Percentiles rank a stretch among this genome's conserved stretches.
phyloP scores from a whole-genome alignment of 1,140 invertebrate species.

The Mactra quadrangularis region DNA sequence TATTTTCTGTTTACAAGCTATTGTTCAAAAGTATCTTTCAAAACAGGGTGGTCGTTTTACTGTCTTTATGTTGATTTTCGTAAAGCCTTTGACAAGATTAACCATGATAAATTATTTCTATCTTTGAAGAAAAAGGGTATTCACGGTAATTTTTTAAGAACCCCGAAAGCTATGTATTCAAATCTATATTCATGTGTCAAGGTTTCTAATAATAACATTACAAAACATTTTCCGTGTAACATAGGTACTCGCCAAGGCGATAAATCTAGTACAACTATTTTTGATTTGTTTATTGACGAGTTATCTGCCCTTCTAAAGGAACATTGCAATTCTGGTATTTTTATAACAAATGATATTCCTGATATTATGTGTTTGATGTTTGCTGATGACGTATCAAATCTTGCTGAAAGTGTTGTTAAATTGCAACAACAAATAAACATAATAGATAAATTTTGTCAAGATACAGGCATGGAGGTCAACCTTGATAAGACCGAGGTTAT shows the following conservation, averaged over 20 bases:
- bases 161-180: constrained; percentile 26
- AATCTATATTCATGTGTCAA: too few relatives aligned
- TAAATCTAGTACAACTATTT: constrained; percentile 25
- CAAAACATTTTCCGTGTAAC: too few relatives aligned
- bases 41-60: constrained; percentile 22
- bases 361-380: constrained; percentile 39
- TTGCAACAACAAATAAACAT: too few relatives aligned
- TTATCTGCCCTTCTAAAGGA: constrained; percentile 7
- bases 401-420: too few relatives aligned
- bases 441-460: constrained; percentile 26
- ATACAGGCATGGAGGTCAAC: constrained; percentile 34
- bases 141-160: constrained; percentile 1
- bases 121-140: constrained; percentile 16
- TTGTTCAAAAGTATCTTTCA: constrained; percentile 49
- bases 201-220: too few relatives aligned
- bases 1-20: constrained; percentile 46
- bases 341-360: constrained; percentile 26
- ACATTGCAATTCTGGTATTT: constrained; percentile 15
- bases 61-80: constrained; percentile 41
- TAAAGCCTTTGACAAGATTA: constrained; percentile 45
- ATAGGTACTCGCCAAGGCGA: constrained; percentile 29
- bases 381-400: constrained; percentile 35
- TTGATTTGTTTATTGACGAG: constrained; percentile 6
- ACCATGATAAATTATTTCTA: constrained; percentile 25
- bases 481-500: constrained; percentile 30